A percentile compares a stretch with the other conserved stretches of the same genome.
phyloP scores from a whole-genome alignment of 1,140 invertebrate species.

The Wasmannia auropunctata region DNA sequence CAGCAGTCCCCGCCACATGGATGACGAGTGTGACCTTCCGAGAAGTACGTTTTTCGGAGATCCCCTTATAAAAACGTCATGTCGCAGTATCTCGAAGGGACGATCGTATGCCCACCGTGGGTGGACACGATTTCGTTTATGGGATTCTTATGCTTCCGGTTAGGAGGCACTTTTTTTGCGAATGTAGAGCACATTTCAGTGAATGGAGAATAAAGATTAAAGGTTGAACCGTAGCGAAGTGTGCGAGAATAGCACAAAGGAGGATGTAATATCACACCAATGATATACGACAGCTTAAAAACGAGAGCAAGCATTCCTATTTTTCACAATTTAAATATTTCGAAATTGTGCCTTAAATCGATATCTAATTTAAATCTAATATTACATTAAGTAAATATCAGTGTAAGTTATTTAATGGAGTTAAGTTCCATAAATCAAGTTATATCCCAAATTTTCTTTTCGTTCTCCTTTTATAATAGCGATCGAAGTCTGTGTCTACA shows the following conservation, averaged over 20 bases:
- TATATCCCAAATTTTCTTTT: neutral
- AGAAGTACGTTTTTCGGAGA: neutral
- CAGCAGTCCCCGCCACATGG: neutral
- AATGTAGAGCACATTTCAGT: neutral
- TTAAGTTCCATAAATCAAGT: neutral
- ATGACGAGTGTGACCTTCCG: neutral
- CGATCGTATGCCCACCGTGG: conserved; percentile 2
- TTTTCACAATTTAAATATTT: neutral
- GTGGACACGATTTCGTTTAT: conserved; percentile 13
- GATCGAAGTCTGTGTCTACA: neutral
- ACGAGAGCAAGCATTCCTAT: neutral
- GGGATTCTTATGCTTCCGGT: neutral
- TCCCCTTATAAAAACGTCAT: neutral
- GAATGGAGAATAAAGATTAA: neutral
- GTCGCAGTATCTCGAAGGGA: neutral
- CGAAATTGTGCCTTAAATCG: neutral
- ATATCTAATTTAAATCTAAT: neutral
- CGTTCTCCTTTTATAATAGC: neutral
- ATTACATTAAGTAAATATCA: neutral
- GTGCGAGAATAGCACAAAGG: neutral
- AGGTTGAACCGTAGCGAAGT: neutral
- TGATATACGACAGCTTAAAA: neutral
- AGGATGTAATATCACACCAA: neutral
- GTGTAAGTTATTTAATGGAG: neutral
- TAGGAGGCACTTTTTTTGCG: neutral